These are phyloP conservation scores for Rhodinocichla rosea DNA, from an alignment of 2,113 vertebrate species.

Conservation along the genomic window DNA sequence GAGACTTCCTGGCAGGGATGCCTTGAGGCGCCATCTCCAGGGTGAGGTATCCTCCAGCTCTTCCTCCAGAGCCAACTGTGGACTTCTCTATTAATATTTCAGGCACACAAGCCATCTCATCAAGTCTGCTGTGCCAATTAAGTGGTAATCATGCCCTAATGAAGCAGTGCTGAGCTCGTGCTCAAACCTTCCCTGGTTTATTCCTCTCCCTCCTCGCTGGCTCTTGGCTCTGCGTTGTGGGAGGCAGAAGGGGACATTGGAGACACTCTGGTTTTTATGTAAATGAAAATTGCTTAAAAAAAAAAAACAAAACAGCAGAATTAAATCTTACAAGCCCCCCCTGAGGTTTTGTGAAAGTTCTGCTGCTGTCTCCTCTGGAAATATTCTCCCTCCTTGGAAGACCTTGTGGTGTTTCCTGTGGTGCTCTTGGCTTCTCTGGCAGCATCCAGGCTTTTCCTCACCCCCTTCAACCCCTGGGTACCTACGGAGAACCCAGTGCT, in stretches of 20 bases:
- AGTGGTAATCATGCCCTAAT: not conserved
- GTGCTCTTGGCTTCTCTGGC: accelerated
- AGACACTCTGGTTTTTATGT: not conserved
- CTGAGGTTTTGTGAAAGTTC: not conserved
- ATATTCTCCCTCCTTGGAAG: not conserved
- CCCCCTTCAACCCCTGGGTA: not conserved
- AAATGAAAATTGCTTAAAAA: not conserved
- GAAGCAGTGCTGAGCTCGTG: not conserved
- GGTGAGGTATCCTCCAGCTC: not conserved
- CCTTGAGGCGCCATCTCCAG: not conserved
- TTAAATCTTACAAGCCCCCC: not conserved
- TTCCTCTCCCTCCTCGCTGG: not conserved
- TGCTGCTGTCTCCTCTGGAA: not conserved
- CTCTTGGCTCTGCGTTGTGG: not conserved
- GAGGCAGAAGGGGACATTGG: not conserved
- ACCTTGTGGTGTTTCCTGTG: not conserved
- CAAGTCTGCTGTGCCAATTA: slow-evolving; percentile 28
- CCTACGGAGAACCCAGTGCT: not conserved
- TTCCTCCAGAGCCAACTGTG: not conserved
- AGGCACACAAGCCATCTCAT: not conserved
- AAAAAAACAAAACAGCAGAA: not conserved
- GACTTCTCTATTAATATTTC: not conserved
- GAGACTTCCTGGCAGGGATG: not conserved
- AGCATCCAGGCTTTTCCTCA: not conserved
- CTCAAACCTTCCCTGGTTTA: not conserved